Evolutionary conservation across 2,113 vertebrate species (phyloP).

Genomic region (Prochilodus magdalenae): DNA sequence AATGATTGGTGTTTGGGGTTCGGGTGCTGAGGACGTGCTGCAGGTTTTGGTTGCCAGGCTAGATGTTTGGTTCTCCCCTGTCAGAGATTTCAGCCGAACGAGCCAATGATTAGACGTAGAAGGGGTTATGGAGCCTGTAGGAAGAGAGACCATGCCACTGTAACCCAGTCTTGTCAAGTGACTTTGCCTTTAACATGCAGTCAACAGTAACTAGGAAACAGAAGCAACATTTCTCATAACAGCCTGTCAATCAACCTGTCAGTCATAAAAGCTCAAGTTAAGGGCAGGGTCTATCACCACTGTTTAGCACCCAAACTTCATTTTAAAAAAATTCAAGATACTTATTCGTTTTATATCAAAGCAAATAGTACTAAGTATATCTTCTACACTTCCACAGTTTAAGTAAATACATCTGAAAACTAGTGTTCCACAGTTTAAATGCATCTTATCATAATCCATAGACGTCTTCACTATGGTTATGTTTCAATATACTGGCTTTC

Average conservation of each 20-base stretch:
- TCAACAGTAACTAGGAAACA: neutral
- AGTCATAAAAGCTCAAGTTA: neutral
- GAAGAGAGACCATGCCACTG: neutral
- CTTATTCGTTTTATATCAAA: neutral
- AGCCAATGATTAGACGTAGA: slow-evolving; percentile 87
- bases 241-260: no score
- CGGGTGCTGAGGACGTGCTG: slow-evolving; percentile 49
- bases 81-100: slow-evolving; percentile 79
- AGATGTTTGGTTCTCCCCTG: slow-evolving; percentile 61
- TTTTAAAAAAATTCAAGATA: neutral
- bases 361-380: neutral
- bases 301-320: neutral
- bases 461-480: neutral
- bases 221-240: neutral
- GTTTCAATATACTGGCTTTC: neutral
- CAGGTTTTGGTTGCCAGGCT: slow-evolving; percentile 70
- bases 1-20: slow-evolving; percentile 66
- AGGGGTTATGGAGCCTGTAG: slow-evolving; percentile 82
- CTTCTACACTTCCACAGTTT: neutral
- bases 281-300: neutral
- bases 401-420: neutral
- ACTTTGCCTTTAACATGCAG: neutral
- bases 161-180: neutral
- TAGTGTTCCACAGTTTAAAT: no score
- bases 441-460: neutral